Conservation (phyloP, 2,113 vertebrate genomes). For the Pithys albifrons region DNA sequence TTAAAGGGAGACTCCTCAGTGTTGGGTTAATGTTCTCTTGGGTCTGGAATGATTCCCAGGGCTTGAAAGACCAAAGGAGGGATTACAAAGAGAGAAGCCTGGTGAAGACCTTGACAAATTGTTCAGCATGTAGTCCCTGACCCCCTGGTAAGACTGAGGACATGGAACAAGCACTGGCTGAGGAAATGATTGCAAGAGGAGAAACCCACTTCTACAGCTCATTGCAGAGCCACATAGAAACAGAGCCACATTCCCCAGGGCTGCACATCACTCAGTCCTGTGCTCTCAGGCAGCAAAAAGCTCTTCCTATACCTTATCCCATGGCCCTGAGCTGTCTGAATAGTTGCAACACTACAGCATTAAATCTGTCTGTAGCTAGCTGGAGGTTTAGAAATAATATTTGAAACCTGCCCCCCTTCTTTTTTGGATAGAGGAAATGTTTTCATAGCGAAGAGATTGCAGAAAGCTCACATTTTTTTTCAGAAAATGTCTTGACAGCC, state of each 20-base stretch:
- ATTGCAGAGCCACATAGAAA: neutral
- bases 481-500: neutral
- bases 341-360: neutral
- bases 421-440: neutral
- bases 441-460: neutral
- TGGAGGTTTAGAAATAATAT: neutral
- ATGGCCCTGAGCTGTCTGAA: neutral
- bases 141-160: neutral
- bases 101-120: neutral
- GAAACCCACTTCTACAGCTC: neutral
- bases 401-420: neutral
- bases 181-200: neutral
- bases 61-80: neutral
- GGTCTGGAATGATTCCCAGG: neutral
- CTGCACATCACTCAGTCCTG: neutral
- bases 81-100: neutral
- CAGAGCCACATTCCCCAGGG: accelerated
- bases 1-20: neutral
- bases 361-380: neutral
- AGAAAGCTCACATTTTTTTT: neutral
- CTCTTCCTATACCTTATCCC: neutral
- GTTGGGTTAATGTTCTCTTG: neutral
- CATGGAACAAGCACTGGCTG: neutral
- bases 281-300: neutral
- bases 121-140: neutral